Evolutionary conservation across 92 coral and sea anemone species (phyloP).

Genomic region (Pocillopora meandrina): DNA sequence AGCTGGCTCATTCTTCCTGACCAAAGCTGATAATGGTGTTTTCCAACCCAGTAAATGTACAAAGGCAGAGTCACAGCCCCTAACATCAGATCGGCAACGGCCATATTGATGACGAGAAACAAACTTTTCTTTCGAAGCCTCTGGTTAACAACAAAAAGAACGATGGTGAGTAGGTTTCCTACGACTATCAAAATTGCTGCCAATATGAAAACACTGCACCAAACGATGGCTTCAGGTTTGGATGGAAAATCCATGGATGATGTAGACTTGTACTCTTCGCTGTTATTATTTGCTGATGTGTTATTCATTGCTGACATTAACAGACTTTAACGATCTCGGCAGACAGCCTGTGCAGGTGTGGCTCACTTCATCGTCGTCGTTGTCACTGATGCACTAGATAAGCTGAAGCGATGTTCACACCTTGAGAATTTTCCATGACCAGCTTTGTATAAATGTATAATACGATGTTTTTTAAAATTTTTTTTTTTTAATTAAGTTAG

Average conservation of each 20-base stretch:
- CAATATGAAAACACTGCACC: neutral
- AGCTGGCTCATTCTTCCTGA: neutral
- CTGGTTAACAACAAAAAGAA: neutral
- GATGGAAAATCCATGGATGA: neutral
- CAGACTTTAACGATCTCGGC: no score
- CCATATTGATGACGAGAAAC: conserved; percentile 13
- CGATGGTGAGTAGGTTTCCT: conserved; percentile 2
- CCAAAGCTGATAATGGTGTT: neutral
- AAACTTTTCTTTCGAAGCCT: conserved; percentile 1
- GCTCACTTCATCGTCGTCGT: no score
- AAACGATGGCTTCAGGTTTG: neutral
- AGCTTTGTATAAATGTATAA: no score
- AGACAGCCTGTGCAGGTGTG: no score
- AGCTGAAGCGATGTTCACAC: no score
- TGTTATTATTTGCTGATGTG: neutral
- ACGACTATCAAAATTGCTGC: neutral
- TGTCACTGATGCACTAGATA: no score
- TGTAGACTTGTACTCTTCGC: neutral
- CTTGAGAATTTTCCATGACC: no score
- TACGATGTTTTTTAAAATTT: no score
- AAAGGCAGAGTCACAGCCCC: neutral
- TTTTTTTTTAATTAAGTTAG: no score
- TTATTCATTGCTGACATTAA: neutral
- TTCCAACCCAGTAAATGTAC: neutral
- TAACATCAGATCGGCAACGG: conserved; percentile 4